These are phyloP conservation scores for Tonatia bakeri DNA, from an alignment of 2,113 vertebrate species.

Conservation along the genomic window DNA sequence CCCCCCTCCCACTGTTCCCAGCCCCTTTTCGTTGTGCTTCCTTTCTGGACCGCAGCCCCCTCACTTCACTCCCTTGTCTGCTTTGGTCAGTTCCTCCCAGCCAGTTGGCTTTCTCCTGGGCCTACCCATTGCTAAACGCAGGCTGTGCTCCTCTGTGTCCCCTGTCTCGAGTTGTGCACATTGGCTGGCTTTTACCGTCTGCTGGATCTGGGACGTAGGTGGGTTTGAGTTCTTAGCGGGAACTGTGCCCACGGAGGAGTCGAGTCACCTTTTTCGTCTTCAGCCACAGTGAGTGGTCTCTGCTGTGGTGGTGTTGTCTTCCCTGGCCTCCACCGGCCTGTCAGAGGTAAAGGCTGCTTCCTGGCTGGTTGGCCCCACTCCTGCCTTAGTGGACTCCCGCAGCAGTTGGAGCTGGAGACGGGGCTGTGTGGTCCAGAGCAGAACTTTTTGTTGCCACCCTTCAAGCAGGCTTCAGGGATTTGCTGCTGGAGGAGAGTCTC, in stretches of 20 bases:
- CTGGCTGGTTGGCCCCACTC: neutral
- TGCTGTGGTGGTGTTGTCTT: neutral
- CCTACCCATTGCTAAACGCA: neutral
- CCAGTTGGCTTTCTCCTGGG: neutral
- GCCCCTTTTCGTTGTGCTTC: neutral
- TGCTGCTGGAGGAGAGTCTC: neutral
- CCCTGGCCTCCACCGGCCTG: rapidly evolving
- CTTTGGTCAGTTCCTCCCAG: neutral
- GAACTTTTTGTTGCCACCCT: neutral
- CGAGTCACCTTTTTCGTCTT: neutral
- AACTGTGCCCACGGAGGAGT: neutral
- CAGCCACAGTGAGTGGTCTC: neutral
- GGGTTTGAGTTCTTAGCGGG: neutral
- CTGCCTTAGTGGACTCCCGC: neutral
- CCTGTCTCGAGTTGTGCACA: neutral
- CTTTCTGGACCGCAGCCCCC: neutral
- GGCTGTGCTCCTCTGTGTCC: neutral
- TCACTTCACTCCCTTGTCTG: neutral
- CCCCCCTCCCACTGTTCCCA: too few species aligned
- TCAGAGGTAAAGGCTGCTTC: neutral
- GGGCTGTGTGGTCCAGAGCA: neutral
- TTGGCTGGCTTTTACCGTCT: neutral
- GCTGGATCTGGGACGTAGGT: neutral
- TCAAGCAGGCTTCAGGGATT: neutral
- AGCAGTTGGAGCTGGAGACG: neutral